phyloP scores from a whole-genome alignment of 2,888 invertebrate genomes.

The Priapulus caudatus region DNA sequence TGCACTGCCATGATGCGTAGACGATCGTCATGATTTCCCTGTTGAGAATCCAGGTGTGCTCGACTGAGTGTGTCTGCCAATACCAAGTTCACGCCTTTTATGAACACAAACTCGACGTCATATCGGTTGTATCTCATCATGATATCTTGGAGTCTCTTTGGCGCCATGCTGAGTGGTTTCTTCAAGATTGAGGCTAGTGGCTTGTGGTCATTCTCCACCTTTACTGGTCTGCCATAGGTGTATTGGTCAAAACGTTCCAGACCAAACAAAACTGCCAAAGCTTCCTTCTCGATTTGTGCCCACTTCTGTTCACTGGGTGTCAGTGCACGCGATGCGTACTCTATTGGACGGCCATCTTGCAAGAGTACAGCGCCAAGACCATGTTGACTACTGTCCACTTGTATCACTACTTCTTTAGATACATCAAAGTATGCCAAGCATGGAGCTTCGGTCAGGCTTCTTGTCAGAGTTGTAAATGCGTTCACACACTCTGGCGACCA shows the following conservation, averaged over 20 bases:
- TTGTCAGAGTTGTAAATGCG: slow-evolving; percentile 2
- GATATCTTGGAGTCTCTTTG: too few species aligned
- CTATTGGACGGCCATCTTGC: slow-evolving; percentile 9
- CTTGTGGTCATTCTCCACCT: too few species aligned
- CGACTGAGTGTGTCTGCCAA: too few species aligned
- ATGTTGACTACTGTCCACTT: slow-evolving; percentile 13
- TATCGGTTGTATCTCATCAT: too few species aligned
- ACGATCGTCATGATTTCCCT: too few species aligned
- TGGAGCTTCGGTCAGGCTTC: slow-evolving; percentile 8
- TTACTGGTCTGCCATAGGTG: slow-evolving; percentile 16
- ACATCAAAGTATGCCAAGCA: slow-evolving; percentile 7
- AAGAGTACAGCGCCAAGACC: slow-evolving; percentile 10
- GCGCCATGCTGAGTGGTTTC: too few species aligned
- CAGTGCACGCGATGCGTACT: slow-evolving; percentile 11
- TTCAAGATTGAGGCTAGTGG: too few species aligned
- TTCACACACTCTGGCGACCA: slow-evolving; percentile 9
- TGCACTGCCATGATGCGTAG: too few species aligned
- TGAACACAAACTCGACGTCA: too few species aligned
- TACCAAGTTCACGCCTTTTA: too few species aligned
- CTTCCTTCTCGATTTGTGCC: too few species aligned
- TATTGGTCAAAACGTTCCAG: slow-evolving; percentile 23
- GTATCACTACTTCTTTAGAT: slow-evolving; percentile 17
- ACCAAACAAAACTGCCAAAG: slow-evolving; percentile 17
- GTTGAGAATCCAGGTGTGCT: too few species aligned
- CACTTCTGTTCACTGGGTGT: slow-evolving; percentile 9